Base-by-base conservation (phyloP, 1,140 invertebrate species). In the Eubasilissa regina region DNA sequence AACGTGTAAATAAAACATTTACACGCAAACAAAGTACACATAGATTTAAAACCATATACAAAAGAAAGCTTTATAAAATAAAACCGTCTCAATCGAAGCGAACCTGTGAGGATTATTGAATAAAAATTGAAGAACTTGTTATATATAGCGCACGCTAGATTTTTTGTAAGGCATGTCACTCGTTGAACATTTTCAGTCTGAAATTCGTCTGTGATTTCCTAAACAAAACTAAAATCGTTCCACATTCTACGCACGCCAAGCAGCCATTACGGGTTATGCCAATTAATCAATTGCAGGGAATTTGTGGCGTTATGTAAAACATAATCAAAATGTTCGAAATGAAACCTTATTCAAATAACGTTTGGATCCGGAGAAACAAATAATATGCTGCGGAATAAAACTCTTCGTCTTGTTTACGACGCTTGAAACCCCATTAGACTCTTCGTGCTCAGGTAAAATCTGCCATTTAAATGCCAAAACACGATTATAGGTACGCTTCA, bases 241-340 rank as follows among this genome's bases (percentile, higher is more conserved):
- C 44, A 45, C 44, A 17, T 68, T 47, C 35, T 68, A 68, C 64
- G 64, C 64, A 68, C 64, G 64, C 64, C 64, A 68, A 68, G 64
- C 64, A 19, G 17, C 15, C 64, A 68, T 68, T 68, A 68, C 64
- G 13, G 64, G 4, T 21, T 45, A 47, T 68, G 64, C 64, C 64
- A 48, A 68, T 68, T 68, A 68, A 68, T 68, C 64, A 47, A 68
- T 68, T 68, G 64, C 64, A 68, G 64, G 45, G 64, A 68, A 68
- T 45, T 68, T 47, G 64, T 68, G 64, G 44, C 64, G 64, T 68
- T 68, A 68, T 45, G 64, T 68, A 68, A 68, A 68, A 68, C 64
- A 68, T 68, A 68, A 68, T 68, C 64, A 47, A 68, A 68, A 45
- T 45, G 44, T 8, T 15, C 13, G 64, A 15, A 68, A 47, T 10